Conservation (phyloP, 2,113 vertebrate species). For the Silurus glanis region DNA sequence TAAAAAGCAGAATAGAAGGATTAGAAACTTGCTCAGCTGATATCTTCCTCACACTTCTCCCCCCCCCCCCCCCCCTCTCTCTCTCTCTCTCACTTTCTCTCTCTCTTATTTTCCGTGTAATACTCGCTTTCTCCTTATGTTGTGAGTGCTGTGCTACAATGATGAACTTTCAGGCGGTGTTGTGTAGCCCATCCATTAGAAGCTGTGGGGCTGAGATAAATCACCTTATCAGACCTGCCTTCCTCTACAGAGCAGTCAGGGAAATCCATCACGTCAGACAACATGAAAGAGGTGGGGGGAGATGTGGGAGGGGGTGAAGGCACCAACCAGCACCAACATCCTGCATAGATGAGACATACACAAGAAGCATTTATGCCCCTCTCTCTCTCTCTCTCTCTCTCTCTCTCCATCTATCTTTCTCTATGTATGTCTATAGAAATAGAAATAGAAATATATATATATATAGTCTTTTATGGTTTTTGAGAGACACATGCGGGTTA, state of each 20-base stretch:
- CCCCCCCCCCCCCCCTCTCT: too few species aligned
- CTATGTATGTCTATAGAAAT: too few species aligned
- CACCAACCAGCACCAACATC: conserved; percentile 60
- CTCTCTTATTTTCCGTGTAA: neutral
- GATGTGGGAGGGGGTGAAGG: conserved; percentile 34
- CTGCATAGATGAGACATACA: conserved; percentile 2
- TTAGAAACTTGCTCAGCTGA: neutral
- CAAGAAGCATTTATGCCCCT: neutral
- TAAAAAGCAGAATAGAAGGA: neutral
- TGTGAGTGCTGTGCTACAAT: conserved; percentile 55
- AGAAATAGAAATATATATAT: too few species aligned
- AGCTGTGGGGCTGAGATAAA: conserved; percentile 77
- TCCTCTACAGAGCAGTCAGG: conserved; percentile 72
- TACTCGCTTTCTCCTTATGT: neutral
- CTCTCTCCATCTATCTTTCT: too few species aligned
- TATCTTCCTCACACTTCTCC: neutral
- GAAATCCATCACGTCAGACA: conserved; percentile 75
- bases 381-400: too few species aligned
- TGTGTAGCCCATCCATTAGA: conserved; percentile 77
- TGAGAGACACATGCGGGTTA: too few species aligned
- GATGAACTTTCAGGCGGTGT: conserved; percentile 75
- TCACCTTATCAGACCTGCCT: conserved; percentile 75
- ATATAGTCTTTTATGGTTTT: too few species aligned
- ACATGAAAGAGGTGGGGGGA: conserved; percentile 69
- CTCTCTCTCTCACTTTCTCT: neutral